These are phyloP conservation scores for Eumeta japonica DNA, from an alignment of 1,140 invertebrate genomes.

Conservation along the genomic window DNA sequence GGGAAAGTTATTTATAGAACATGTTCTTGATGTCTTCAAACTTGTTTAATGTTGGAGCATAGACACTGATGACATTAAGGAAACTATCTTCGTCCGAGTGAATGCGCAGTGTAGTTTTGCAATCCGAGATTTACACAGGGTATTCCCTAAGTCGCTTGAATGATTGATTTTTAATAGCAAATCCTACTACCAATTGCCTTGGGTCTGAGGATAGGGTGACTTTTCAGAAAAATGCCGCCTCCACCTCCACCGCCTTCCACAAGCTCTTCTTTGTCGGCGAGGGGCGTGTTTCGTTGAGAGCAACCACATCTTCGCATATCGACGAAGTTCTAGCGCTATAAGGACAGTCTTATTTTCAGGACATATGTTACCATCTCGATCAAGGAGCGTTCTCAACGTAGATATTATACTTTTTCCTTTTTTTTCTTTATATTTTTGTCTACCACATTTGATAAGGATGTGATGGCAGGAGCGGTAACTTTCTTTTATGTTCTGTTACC, in stretches of 20 bases:
- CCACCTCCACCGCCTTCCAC: conserved; percentile 13
- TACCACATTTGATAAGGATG: no score
- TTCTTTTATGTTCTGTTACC: no score
- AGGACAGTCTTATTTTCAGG: conserved; percentile 16
- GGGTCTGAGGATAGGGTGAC: conserved; percentile 6
- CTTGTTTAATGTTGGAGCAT: conserved; percentile 14
- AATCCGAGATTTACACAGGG: conserved; percentile 9
- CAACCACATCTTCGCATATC: conserved; percentile 15
- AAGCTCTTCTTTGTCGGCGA: conserved; percentile 14
- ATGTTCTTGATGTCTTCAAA: conserved; percentile 11
- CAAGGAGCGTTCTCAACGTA: conserved; percentile 17
- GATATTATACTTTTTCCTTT: no score
- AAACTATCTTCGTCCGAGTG: conserved; percentile 12
- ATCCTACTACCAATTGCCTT: no score
- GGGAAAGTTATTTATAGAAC: conserved; percentile 13
- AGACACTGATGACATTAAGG: conserved; percentile 16
- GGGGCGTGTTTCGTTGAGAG: conserved; percentile 16
- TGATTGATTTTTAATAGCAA: no score
- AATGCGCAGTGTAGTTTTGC: conserved; percentile 8
- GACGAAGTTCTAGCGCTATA: conserved; percentile 14
- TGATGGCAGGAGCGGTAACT: no score
- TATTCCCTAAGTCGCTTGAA: no score
- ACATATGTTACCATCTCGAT: conserved; percentile 9
- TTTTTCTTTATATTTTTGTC: no score
- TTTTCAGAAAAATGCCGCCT: conserved; percentile 16